A percentile compares a stretch with the other conserved stretches of the same genome.
Evolutionary conservation across 2,113 vertebrate genomes (phyloP).

Genomic region (Pseudopipra pipra): DNA sequence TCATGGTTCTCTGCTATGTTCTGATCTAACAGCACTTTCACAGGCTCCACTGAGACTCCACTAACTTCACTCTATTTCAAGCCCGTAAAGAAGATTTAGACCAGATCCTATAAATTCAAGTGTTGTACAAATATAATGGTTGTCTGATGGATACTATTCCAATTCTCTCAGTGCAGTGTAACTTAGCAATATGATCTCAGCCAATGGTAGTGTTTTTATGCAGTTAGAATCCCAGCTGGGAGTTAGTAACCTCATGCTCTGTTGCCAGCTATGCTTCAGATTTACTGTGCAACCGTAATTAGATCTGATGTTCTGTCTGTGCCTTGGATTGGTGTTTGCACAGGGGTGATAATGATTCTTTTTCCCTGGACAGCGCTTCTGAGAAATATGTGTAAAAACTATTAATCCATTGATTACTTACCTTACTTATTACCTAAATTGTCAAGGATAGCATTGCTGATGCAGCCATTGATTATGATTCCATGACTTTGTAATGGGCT

Average conservation of each 20-base stretch:
- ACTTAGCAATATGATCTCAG: not conserved
- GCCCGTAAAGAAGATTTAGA: constrained; percentile 35
- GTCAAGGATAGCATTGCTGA: not conserved
- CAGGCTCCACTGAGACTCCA: not conserved
- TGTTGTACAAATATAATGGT: not conserved
- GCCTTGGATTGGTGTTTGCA: not conserved
- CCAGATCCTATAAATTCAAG: constrained; percentile 3
- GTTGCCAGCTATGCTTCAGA: not conserved
- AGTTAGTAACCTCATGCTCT: not conserved
- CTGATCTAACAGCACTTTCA: not conserved
- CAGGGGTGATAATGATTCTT: not conserved
- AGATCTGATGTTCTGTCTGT: not conserved
- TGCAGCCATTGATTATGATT: not conserved
- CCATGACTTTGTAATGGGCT: not conserved
- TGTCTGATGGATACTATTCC: constrained; percentile 3
- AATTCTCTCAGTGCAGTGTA: not conserved
- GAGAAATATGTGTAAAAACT: not conserved
- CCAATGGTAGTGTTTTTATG: not conserved
- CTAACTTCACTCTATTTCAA: not conserved
- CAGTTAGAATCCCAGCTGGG: not conserved
- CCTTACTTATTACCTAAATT: not conserved
- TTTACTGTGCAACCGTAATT: not conserved
- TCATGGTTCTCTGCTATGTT: not conserved
- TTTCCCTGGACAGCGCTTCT: not conserved
- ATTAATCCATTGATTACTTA: not conserved